Conservation (phyloP, 2,113 vertebrate species). For the Galemys pyrenaicus region DNA sequence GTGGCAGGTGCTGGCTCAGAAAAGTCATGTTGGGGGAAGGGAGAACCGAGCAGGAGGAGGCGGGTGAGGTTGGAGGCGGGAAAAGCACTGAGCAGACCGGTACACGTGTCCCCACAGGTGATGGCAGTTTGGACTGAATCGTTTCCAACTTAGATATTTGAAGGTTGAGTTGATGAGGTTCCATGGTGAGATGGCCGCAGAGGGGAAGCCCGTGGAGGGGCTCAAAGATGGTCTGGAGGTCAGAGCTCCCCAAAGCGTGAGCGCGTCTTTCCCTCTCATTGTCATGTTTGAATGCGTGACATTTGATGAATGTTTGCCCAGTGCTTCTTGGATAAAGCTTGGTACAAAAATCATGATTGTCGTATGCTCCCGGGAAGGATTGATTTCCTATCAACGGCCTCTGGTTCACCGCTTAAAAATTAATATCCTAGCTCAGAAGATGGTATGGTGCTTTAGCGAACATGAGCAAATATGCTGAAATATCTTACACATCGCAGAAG, state of each 20-base stretch:
- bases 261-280: slow-evolving; percentile 14
- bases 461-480: not conserved
- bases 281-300: slow-evolving; percentile 23
- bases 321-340: slow-evolving; percentile 20
- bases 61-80: not conserved
- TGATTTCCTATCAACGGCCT: slow-evolving; percentile 53
- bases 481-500: not conserved
- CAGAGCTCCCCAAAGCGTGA: too few species aligned
- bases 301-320: slow-evolving; percentile 24
- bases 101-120: not conserved
- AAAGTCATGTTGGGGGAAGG: not conserved
- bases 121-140: not conserved
- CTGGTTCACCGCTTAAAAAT: slow-evolving; percentile 54
- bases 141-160: slow-evolving; percentile 31
- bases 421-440: slow-evolving; percentile 42
- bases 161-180: not conserved
- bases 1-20: not conserved
- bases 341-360: slow-evolving; percentile 42
- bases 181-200: not conserved
- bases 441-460: slow-evolving; percentile 53
- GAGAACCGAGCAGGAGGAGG: not conserved
- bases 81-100: not conserved
- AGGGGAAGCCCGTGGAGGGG: not conserved
- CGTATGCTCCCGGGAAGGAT: not conserved
- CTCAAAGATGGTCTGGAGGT: not conserved